These are phyloP conservation scores for Ramphastos sulfuratus DNA, from an alignment of 2,113 vertebrate species.

Conservation along the genomic window DNA sequence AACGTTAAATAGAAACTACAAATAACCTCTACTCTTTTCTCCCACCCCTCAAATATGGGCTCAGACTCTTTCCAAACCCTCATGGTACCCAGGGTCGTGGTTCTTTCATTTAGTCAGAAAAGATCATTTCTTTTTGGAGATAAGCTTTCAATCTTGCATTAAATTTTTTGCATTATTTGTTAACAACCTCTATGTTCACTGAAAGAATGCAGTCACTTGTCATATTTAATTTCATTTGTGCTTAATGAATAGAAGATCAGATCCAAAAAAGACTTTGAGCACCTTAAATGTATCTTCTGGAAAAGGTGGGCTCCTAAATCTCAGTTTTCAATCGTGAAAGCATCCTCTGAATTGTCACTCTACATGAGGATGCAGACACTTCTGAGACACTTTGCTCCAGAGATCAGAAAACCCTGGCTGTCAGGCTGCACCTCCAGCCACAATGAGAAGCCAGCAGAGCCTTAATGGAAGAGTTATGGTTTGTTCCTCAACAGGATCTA, in stretches of 20 bases:
- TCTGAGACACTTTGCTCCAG: neutral
- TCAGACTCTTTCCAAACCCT: neutral
- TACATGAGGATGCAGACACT: neutral
- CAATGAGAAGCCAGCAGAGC: neutral
- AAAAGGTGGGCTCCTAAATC: neutral
- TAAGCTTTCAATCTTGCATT: neutral
- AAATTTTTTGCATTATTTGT: constrained; percentile 13
- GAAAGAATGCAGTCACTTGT: neutral
- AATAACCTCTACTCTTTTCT: neutral
- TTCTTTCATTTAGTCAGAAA: neutral
- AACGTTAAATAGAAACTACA: neutral
- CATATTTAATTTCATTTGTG: neutral
- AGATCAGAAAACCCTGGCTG: neutral
- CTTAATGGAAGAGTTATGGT: neutral
- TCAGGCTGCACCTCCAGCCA: neutral
- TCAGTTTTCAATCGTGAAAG: neutral
- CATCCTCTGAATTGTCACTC: too few relatives aligned
- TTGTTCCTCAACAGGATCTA: neutral
- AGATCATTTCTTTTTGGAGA: neutral
- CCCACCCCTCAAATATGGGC: neutral
- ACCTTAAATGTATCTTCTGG: neutral
- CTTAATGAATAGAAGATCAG: neutral
- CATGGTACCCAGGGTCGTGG: neutral
- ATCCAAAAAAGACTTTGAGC: neutral
- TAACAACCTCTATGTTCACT: neutral